A percentile compares a stretch with the other conserved stretches of the same genome.
Conservation (phyloP, 2,888 invertebrate species). For the Panorpa germanica region DNA sequence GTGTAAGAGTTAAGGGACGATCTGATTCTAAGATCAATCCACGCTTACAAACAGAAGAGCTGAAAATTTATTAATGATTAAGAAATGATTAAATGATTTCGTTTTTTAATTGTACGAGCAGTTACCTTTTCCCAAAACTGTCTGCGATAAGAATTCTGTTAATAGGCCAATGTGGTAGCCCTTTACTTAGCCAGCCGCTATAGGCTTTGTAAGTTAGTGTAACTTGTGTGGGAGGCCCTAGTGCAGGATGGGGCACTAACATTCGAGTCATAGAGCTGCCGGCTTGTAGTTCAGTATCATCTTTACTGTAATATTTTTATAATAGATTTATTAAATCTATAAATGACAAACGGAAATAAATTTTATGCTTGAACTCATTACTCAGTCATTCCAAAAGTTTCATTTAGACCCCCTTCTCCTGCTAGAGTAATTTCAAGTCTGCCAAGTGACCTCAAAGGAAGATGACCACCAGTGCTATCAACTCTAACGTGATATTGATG, state of each 20-base stretch:
- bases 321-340: not conserved
- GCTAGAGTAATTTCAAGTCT: slow-evolving; percentile 61
- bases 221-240: slow-evolving; percentile 51
- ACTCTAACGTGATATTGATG: slow-evolving; percentile 76
- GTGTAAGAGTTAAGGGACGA: slow-evolving; percentile 46
- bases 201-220: slow-evolving; percentile 73
- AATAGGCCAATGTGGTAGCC: slow-evolving; percentile 57
- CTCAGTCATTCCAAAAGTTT: slow-evolving; percentile 77
- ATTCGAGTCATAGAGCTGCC: slow-evolving; percentile 62
- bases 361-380: slow-evolving; percentile 20
- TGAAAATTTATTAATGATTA: slow-evolving; percentile 19
- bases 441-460: slow-evolving; percentile 41
- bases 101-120: not conserved
- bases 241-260: slow-evolving; percentile 73
- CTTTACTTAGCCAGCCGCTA: slow-evolving; percentile 79
- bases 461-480: slow-evolving; percentile 47
- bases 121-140: slow-evolving; percentile 62
- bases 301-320: slow-evolving; percentile 36
- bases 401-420: slow-evolving; percentile 65
- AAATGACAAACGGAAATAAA: not conserved
- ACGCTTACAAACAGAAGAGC: slow-evolving; percentile 63
- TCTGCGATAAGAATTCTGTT: slow-evolving; percentile 70
- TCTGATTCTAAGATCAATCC: slow-evolving; percentile 56
- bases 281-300: slow-evolving; percentile 52
- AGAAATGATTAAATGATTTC: not conserved